Evolutionary conservation across 2,888 invertebrate genomes (phyloP), one percentile per base, ranked within the genome.

Genomic region (Coecobrya sp.): DNA sequence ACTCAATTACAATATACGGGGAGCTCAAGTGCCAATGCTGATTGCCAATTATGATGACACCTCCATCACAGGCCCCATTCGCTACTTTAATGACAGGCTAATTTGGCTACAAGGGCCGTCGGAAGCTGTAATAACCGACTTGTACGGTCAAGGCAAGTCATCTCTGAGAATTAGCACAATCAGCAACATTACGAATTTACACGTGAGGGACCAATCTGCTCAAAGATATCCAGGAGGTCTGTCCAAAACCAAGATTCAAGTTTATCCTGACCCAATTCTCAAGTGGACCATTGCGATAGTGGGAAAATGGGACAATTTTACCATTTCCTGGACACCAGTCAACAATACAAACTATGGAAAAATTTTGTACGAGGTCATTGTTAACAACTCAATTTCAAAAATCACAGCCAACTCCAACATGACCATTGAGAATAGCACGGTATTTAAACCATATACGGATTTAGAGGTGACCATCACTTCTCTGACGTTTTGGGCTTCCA

Each of bases 401-500:
- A 95, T 95, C 45, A 95, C 95, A 11, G 81, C 94, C 8, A 91
- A 96, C 95, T 1, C 95, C 95, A 62, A 95, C 95, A 90, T 95
- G 95, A 30, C 95, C 95, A 70, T 94, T 55, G 90, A 92, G 10
- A 93, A 89, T 45, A 86, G 86, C n/a, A 90, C 91, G 0, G 8
- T 59, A 4, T 93, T 94, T 84, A 91, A 87, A 45, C 86, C 93
- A 11, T 73, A 93, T 93, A 81, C 97, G 10, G 96, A 96, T 19
- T 95, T 98, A 88, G 97, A 97, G 89, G 97, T 98, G 25, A 97
- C 97, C 0, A 97, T 99, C 4, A 97, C 98, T 52, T 97, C 98
- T 0, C 97, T 97, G 95, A 98, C 98, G 0, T 97, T 97, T 95
- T 99, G 99, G 98, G 98, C 98, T 19, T 97, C 97, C 1, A 97